Evolutionary conservation across 2,113 vertebrate genomes (phyloP).

Genomic region (Crotalus viridis): DNA sequence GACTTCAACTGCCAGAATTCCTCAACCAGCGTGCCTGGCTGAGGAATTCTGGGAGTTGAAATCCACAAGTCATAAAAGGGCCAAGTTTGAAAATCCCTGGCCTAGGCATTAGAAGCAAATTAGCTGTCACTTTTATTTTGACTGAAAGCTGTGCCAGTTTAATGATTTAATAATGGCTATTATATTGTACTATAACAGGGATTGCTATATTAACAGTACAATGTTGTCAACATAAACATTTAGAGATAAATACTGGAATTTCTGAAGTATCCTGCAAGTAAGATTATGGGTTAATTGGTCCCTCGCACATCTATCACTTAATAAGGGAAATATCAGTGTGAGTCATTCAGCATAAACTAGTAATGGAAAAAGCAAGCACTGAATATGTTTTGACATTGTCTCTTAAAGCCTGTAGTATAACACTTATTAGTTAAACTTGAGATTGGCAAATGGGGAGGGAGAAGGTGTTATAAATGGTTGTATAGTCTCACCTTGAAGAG

Average conservation of each 20-base stretch:
- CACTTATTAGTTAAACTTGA: not conserved
- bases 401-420: not conserved
- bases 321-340: not conserved
- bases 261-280: not conserved
- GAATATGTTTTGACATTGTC: not conserved
- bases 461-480: not conserved
- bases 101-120: not conserved
- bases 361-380: not conserved
- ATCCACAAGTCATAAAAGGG: no score
- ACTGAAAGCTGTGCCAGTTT: not conserved
- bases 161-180: not conserved
- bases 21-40: no score
- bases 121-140: not conserved
- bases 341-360: not conserved
- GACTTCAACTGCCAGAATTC: no score
- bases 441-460: not conserved
- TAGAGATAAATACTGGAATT: not conserved
- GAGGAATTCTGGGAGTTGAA: no score
- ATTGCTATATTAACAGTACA: not conserved
- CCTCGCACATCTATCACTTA: not conserved
- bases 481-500: not conserved
- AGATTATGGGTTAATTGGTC: not conserved
- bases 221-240: not conserved
- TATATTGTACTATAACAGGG: not conserved
- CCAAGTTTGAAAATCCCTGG: no score